phyloP scores from a whole-genome alignment of 2,797 vertebrate genomes.

The Chrysolophus pictus region DNA sequence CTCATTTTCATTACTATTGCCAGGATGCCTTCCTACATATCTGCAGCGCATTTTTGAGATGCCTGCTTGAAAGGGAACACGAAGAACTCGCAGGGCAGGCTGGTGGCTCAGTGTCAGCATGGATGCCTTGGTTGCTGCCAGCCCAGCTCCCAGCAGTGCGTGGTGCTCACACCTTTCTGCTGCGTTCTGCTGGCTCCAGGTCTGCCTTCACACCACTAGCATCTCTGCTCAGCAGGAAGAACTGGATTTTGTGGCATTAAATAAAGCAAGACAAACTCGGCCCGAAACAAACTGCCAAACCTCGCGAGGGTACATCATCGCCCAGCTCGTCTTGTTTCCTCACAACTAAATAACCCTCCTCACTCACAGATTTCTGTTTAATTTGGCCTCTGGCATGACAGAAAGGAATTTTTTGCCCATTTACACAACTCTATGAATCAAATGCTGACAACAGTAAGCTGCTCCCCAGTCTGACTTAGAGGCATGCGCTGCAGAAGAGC shows the following conservation, averaged over 20 bases:
- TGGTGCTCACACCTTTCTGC: neutral
- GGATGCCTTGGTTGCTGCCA: neutral
- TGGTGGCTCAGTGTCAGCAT: neutral
- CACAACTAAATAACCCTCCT: conserved; percentile 41
- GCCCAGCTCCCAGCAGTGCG: neutral
- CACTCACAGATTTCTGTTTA: conserved; percentile 66
- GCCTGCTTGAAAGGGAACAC: conserved; percentile 51
- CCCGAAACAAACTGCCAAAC: neutral
- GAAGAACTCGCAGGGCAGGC: neutral
- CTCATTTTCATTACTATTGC: conserved; percentile 21
- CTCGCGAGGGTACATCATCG: conserved; percentile 70
- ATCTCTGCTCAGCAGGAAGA: conserved; percentile 12
- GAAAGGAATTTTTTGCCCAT: conserved; percentile 82
- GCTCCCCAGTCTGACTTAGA: conserved; percentile 80
- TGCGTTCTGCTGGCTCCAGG: rapidly evolving
- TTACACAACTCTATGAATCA: conserved; percentile 82
- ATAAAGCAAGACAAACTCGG: conserved; percentile 28
- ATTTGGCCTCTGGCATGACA: conserved; percentile 81
- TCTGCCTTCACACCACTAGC: neutral
- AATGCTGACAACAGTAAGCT: conserved; percentile 82
- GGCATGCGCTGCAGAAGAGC: conserved; percentile 57
- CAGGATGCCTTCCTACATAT: conserved; percentile 38
- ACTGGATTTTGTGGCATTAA: conserved; percentile 18
- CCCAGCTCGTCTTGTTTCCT: conserved; percentile 74
- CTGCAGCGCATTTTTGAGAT: conserved; percentile 64